Base-by-base conservation (phyloP, 2,888 invertebrate genomes). In the Metalampra italica region DNA sequence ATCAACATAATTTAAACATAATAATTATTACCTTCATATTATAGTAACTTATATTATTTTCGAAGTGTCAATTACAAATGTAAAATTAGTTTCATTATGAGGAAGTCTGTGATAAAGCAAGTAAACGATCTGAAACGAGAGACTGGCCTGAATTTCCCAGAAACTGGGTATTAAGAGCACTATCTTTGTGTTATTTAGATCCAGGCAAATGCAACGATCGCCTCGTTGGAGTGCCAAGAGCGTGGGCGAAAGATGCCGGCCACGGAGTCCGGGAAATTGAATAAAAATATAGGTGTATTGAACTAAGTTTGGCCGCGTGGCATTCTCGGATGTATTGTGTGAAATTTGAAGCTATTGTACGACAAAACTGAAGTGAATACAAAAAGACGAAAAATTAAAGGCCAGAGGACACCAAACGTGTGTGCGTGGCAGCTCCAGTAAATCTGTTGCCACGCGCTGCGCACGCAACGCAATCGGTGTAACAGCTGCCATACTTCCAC, bases 171-270 rank as follows among this genome's bases (percentile, higher is more conserved):
- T 82, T 74, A 74, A 69, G 81, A 86, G 71, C 82, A 77, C 56
- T 68, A 70, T 79, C 75, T 78, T 78, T 75, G 78, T 80, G 77
- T 82, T 84, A 84, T 86, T 82, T 82, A 78, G 76, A 78, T 79
- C 70, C 62, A 72, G 42, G 68, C 75, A 77, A 79, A 79, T 83
- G 84, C 82, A 83, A 72, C 74, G 72, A 79, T 74, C 71, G 68
- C 71, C n/a, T n/a, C 62, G 69, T 65, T 63, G 62, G 57, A 68
- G 75, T 83, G 87, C 87, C 86, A 86, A 87, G 69, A 74, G 82
- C 82, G 86, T 87, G 78, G 87, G 87, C 66, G 69, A 66, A 66
- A 62, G 65, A 66, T 63, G 66, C 56, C 61, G 66, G 65, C 36
- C 43, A n/a, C 59, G 57, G 64, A 64, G 60, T 66, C 62, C 66